These are phyloP conservation scores for Graphium colonna DNA, from an alignment of 2,888 invertebrate genomes.

Conservation along the genomic window DNA sequence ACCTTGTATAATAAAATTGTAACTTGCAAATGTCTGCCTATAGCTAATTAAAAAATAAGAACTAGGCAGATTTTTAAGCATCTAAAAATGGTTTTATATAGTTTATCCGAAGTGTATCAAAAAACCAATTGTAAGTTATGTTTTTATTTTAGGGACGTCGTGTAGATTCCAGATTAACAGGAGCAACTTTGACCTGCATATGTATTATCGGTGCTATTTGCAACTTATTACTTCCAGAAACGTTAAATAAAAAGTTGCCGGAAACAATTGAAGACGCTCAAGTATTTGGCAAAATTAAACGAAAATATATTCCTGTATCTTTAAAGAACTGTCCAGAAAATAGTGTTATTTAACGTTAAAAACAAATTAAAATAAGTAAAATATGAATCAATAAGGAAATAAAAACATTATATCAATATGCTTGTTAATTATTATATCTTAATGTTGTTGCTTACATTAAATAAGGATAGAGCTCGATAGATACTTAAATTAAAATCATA, in stretches of 20 bases:
- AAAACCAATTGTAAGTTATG: no score
- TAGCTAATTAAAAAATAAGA: no score
- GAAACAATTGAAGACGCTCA: slow-evolving; percentile 82
- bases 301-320: slow-evolving; percentile 19
- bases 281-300: slow-evolving; percentile 69
- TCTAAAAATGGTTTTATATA: no score
- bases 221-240: slow-evolving; percentile 81
- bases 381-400: not conserved
- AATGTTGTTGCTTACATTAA: no score
- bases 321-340: not conserved
- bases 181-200: slow-evolving; percentile 45
- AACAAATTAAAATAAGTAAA: not conserved
- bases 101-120: no score
- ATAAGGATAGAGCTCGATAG: no score
- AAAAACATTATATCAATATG: no score
- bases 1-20: no score
- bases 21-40: no score
- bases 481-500: no score
- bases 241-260: slow-evolving; percentile 81
- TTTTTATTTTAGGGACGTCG: slow-evolving; percentile 43
- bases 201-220: slow-evolving; percentile 66
- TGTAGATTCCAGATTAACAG: slow-evolving; percentile 43
- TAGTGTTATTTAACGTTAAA: not conserved
- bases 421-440: no score
- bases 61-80: no score